phyloP scores from a whole-genome alignment of 2,888 invertebrate genomes.

The Amphipoea oculea region DNA sequence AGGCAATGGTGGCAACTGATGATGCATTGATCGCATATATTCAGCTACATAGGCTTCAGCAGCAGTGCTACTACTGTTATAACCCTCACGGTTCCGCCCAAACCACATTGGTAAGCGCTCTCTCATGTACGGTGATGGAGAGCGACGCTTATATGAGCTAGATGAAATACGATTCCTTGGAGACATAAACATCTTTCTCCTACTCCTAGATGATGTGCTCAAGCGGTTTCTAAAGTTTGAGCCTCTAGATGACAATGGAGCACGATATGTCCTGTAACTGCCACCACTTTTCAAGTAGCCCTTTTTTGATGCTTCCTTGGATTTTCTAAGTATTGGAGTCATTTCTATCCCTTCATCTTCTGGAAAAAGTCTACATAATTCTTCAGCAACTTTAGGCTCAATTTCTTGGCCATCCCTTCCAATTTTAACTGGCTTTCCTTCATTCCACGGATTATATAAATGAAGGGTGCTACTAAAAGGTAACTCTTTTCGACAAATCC shows the following conservation, averaged over 20 bases:
- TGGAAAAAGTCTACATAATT: slow-evolving; percentile 97
- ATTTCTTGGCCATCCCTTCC: slow-evolving; percentile 99
- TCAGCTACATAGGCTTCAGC: slow-evolving; percentile 97
- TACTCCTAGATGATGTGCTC: slow-evolving; percentile 86
- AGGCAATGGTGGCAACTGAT: slow-evolving; percentile 95
- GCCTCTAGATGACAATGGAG: slow-evolving; percentile 85
- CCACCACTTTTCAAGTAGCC: slow-evolving; percentile 89
- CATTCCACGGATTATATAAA: slow-evolving; percentile 99
- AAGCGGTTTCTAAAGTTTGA: slow-evolving; percentile 89
- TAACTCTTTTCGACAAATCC: slow-evolving; percentile 98
- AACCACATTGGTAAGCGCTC: slow-evolving; percentile 92
- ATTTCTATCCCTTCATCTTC: slow-evolving; percentile 97
- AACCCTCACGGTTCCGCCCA: slow-evolving; percentile 87
- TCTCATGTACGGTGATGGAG: slow-evolving; percentile 91
- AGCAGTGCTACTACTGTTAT: slow-evolving; percentile 87
- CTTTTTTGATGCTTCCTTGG: slow-evolving; percentile 95
- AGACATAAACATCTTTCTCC: slow-evolving; percentile 92
- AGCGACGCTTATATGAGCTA: slow-evolving; percentile 89
- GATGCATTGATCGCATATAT: slow-evolving; percentile 97
- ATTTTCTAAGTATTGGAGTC: slow-evolving; percentile 95
- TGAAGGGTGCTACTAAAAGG: slow-evolving; percentile 98
- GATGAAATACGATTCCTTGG: slow-evolving; percentile 91
- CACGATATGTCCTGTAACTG: slow-evolving; percentile 87
- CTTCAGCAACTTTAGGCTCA: slow-evolving; percentile 98
- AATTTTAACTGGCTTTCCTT: slow-evolving; percentile 99